phyloP scores from a whole-genome alignment of 2,113 vertebrate genomes.

The Dissostichus mawsoni region DNA sequence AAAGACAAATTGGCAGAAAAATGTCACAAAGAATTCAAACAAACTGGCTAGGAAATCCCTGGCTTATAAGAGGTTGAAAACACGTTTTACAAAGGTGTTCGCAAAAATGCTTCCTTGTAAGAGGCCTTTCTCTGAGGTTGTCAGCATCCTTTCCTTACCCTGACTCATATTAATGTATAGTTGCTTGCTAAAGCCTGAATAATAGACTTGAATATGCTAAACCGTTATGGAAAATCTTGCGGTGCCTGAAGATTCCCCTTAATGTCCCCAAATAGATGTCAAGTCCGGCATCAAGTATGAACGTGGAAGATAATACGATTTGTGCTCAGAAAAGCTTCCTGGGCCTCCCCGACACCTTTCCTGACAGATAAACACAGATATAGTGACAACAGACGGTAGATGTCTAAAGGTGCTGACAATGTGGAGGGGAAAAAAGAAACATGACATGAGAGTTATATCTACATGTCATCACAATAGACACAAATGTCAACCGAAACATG shows the following conservation, averaged over 20 bases:
- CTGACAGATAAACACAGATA: constrained; percentile 1
- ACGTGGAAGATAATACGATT: too few relatives aligned
- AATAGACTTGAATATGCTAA: neutral
- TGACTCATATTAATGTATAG: too few relatives aligned
- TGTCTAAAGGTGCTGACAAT: constrained; percentile 23
- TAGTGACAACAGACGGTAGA: neutral
- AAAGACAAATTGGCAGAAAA: too few relatives aligned
- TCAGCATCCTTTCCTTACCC: neutral
- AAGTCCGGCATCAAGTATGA: too few relatives aligned
- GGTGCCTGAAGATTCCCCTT: too few relatives aligned
- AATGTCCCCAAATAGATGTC: too few relatives aligned
- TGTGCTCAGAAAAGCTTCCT: neutral
- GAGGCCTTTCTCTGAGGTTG: neutral
- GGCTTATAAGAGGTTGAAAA: too few relatives aligned
- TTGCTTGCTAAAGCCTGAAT: too few relatives aligned
- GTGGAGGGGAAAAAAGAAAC: neutral
- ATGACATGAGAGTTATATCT: constrained; percentile 2
- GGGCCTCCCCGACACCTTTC: neutral
- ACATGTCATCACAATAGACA: constrained; percentile 16
- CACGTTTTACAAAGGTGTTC: too few relatives aligned
- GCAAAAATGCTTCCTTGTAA: neutral
- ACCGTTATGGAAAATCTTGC: too few relatives aligned
- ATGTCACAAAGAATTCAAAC: too few relatives aligned
- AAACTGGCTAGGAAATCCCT: too few relatives aligned
- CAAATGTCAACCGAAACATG: constrained; percentile 33